Percentiles rank a stretch among this genome's conserved stretches.
These are phyloP conservation scores for Leucophora obtusa DNA, from an alignment of 2,888 invertebrate genomes.

Conservation along the genomic window DNA sequence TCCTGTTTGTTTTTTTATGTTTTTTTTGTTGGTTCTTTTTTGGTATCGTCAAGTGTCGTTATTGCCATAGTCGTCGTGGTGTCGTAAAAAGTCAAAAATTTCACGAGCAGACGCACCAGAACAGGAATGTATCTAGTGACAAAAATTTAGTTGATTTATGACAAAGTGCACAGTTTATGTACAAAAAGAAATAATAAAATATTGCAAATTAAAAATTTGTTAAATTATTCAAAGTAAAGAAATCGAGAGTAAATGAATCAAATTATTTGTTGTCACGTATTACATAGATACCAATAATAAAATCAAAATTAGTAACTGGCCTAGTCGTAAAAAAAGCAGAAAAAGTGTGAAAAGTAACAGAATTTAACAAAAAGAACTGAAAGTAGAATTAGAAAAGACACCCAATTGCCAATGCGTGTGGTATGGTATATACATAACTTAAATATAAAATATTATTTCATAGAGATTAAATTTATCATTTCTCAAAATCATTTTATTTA, in stretches of 20 bases:
- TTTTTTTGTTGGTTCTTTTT: constrained; percentile 14
- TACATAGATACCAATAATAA: too few species aligned
- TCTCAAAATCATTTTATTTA: too few species aligned
- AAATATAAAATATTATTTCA: neutral
- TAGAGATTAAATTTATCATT: neutral
- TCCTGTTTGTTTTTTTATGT: neutral
- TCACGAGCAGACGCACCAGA: constrained; percentile 62
- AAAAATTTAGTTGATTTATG: constrained; percentile 52
- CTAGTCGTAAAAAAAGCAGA: neutral
- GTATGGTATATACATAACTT: neutral
- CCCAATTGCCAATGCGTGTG: neutral
- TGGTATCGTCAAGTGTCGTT: constrained; percentile 21
- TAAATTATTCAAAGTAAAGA: neutral
- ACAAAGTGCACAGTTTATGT: constrained; percentile 28
- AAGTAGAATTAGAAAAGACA: neutral
- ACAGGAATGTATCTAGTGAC: constrained; percentile 65
- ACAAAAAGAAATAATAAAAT: constrained; percentile 18
- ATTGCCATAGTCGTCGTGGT: constrained; percentile 5
- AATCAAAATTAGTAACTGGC: too few species aligned
- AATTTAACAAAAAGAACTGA: neutral
- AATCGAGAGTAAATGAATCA: constrained; percentile 12
- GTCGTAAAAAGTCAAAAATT: constrained; percentile 38
- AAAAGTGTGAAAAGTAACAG: neutral
- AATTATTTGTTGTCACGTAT: too few species aligned
- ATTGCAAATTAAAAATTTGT: neutral